These are phyloP conservation scores for Tolypeutes matacus DNA, from an alignment of 2,797 vertebrate genomes.

Conservation along the genomic window DNA sequence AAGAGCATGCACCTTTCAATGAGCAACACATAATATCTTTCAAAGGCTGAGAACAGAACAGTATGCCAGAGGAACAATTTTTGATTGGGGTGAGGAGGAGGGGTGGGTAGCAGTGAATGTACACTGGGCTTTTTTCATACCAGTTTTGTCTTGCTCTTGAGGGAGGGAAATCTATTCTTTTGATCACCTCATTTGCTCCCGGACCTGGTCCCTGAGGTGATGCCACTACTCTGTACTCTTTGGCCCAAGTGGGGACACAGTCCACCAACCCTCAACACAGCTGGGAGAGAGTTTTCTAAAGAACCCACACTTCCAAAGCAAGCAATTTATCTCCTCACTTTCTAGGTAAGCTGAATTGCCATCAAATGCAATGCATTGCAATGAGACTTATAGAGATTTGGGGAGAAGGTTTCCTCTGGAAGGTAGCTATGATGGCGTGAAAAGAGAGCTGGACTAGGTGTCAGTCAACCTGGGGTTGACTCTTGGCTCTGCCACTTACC, in stretches of 20 bases:
- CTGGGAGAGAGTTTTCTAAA: slow-evolving; percentile 8
- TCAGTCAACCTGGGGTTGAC: neutral
- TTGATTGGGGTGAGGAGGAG: neutral
- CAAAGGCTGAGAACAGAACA: slow-evolving; percentile 63
- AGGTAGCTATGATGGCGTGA: neutral
- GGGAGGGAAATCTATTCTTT: slow-evolving; percentile 34
- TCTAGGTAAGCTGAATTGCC: neutral
- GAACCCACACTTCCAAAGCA: neutral
- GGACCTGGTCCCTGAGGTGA: neutral
- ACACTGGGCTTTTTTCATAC: neutral
- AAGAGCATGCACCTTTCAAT: slow-evolving; percentile 44
- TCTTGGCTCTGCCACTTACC: neutral
- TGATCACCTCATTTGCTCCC: slow-evolving; percentile 32
- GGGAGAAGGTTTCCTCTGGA: neutral
- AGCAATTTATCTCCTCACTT: neutral
- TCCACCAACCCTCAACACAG: neutral
- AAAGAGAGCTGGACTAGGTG: neutral
- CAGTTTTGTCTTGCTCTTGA: neutral
- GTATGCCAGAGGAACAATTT: slow-evolving; percentile 14
- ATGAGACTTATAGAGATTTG: neutral
- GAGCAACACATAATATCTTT: slow-evolving; percentile 66
- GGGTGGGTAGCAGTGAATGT: neutral
- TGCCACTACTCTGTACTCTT: neutral
- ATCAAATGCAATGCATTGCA: neutral
- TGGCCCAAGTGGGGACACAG: neutral